Percentiles rank a stretch among this genome's conserved stretches.
phyloP scores from a whole-genome alignment of 2,113 vertebrate genomes.

The Conger conger region DNA sequence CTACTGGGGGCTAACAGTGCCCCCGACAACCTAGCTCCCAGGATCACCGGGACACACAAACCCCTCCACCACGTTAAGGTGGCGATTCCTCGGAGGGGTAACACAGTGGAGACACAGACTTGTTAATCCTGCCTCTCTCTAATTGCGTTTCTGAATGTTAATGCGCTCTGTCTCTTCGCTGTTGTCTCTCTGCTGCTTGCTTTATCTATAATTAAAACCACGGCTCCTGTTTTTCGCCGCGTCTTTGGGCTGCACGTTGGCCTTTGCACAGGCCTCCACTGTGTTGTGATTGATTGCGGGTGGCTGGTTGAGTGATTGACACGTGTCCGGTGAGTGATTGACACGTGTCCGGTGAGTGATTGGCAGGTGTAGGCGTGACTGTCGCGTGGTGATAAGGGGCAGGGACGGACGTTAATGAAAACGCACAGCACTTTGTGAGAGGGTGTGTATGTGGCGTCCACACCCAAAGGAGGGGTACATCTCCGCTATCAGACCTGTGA shows the following conservation, averaged over 20 bases:
- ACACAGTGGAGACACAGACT: background rate
- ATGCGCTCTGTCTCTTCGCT: background rate
- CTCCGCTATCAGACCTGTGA: background rate
- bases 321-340: no score
- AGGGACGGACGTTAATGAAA: background rate
- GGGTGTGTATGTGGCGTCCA: background rate
- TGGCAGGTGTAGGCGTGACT: no score
- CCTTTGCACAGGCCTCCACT: no score
- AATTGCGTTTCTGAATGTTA: background rate
- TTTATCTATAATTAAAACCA: conserved; percentile 5
- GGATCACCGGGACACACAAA: no score
- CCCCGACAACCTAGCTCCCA: no score
- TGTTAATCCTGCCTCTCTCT: background rate
- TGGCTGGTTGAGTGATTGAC: no score
- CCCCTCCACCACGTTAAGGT: no score
- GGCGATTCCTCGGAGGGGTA: no score
- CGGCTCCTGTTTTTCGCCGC: background rate
- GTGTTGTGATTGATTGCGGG: no score
- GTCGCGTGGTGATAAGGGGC: background rate
- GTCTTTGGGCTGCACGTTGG: background rate
- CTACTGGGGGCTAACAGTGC: no score
- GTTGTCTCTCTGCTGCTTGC: background rate
- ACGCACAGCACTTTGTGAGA: background rate
- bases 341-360: no score
- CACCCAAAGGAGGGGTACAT: no score